These are phyloP conservation scores for Rotaria socialis DNA, from an alignment of 2,888 invertebrate genomes.

Conservation along the genomic window DNA sequence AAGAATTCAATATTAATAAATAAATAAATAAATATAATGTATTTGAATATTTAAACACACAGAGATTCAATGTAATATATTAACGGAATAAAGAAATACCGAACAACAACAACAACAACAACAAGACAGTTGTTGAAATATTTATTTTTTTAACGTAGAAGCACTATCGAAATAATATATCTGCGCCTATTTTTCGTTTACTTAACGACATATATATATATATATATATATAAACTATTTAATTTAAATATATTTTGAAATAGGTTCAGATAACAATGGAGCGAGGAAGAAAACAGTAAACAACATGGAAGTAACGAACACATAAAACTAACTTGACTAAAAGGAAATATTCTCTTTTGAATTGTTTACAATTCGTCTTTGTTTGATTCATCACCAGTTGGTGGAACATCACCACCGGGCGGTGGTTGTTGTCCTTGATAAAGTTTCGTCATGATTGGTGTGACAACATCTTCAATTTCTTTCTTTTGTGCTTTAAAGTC, in stretches of 20 bases:
- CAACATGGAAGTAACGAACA: not conserved
- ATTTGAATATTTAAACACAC: too few relatives aligned
- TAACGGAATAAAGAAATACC: not conserved
- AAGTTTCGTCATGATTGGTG: conserved; percentile 89
- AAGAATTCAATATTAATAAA: too few relatives aligned
- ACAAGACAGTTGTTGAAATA: not conserved
- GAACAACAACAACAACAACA: not conserved
- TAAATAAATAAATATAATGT: too few relatives aligned
- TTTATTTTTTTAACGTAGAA: not conserved
- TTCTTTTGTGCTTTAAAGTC: conserved; percentile 90
- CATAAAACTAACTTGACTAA: not conserved
- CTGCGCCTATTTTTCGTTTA: not conserved
- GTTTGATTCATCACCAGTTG: conserved; percentile 37
- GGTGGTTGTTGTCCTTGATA: conserved; percentile 62
- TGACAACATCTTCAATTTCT: conserved; percentile 84
- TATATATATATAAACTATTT: not conserved
- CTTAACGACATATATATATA: not conserved
- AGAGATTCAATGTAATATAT: not conserved
- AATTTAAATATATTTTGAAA: not conserved
- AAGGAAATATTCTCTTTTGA: not conserved
- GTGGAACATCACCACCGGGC: conserved; percentile 24
- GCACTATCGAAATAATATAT: not conserved
- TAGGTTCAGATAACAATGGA: conserved; percentile 9
- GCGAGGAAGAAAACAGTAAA: not conserved
- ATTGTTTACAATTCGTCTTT: conserved; percentile 40